phyloP scores from a whole-genome alignment of 2,113 vertebrate species.

The Sorex araneus region DNA sequence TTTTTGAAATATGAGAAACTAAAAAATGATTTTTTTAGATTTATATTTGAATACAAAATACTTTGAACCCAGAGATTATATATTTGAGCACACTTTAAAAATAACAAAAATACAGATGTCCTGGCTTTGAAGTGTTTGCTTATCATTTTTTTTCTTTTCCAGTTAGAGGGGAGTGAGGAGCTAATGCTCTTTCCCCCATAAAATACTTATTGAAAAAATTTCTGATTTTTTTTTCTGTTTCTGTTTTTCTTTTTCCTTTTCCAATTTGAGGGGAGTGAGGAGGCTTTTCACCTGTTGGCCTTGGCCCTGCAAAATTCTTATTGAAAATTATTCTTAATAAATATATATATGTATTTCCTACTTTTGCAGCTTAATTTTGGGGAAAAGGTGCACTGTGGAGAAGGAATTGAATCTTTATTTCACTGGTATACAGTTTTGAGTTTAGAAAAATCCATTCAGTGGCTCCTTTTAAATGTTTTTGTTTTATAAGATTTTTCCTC shows the following conservation, averaged over 20 bases:
- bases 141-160: not conserved
- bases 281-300: not conserved
- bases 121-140: too few species aligned
- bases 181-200: not conserved
- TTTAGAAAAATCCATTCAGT: constrained; percentile 27
- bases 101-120: not conserved
- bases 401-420: not conserved
- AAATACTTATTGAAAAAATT: not conserved
- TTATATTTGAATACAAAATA: constrained; percentile 21
- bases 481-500: constrained; percentile 16
- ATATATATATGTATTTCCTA: not conserved
- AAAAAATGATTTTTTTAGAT: too few species aligned
- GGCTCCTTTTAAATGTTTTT: constrained; percentile 6
- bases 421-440: constrained; percentile 17
- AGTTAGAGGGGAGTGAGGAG: not conserved
- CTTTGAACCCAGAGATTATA: constrained; percentile 16
- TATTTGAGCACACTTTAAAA: constrained; percentile 27
- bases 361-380: constrained; percentile 8
- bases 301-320: not conserved
- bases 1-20: not conserved
- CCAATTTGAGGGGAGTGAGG: not conserved
- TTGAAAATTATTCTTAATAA: not conserved
- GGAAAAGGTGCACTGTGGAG: not conserved
- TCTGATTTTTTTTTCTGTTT: not conserved
- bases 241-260: not conserved